Base-by-base conservation (phyloP, 2,113 vertebrate species). In the Opisthocomus hoazin region DNA sequence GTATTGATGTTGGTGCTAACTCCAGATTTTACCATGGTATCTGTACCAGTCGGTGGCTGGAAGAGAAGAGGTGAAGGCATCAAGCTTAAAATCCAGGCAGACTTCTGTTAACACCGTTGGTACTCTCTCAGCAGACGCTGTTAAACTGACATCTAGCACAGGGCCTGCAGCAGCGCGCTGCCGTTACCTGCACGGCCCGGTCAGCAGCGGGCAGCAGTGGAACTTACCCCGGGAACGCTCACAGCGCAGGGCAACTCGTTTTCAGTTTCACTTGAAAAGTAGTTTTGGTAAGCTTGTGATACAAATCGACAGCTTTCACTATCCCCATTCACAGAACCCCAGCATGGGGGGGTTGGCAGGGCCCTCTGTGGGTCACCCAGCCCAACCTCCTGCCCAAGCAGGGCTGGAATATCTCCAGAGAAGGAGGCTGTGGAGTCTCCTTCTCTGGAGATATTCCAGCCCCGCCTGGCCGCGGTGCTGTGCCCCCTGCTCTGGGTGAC, bases 1-100 rank as follows among this genome's bases (percentile, higher is more conserved):
- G 99, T 99, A 94, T 99, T 99, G 98, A 99, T 99, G 97, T 98
- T 99, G 5, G 99, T 99, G 92, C 99, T 99, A 77, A 99, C 99
- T 2, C 99, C 99, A 1, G 98, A 98, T 76, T 99, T 99, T 32
- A 99, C 99, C 99, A 99, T 99, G 5, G 99, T 99, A 96, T 99
- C 99, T 11, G 98, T 99, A 79, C 99, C 99, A 0, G 98, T 98
- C 3, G 99, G 99, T 16, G 99, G 98, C 99, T 99, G 95, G 36
- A 85, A 77, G 6, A 84, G 74, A 37, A 90, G 60, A 88, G 58
- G 54, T 15, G 2, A 8, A 65, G 46, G 29, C 3, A 8, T 1
- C 27, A 14, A 11, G 65, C 37, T 36, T 18, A 58, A 58, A 63
- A 26, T 11, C 32, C 85, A 76, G 34, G 2, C 5, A 56, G 53